Conservation (phyloP, 2,888 invertebrate species). For the Tachina lurida region DNA sequence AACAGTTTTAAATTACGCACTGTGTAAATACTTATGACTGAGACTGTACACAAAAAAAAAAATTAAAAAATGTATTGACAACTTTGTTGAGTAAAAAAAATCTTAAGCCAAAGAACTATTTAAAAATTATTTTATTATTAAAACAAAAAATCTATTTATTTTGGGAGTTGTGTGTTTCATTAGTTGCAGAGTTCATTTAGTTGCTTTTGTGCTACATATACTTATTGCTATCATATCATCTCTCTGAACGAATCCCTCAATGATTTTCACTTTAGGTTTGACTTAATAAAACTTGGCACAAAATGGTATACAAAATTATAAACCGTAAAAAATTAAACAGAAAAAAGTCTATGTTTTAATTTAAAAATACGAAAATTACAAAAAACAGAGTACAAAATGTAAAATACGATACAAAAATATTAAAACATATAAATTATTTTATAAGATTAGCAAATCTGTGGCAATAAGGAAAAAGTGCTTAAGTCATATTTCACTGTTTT, state of each 20-base stretch:
- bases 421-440: constrained; percentile 11
- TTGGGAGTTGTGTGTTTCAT: not conserved
- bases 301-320: constrained; percentile 60
- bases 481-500: too few relatives aligned
- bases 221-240: too few relatives aligned
- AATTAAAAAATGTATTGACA: not conserved
- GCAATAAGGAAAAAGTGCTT: too few relatives aligned
- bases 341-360: constrained; percentile 15
- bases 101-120: constrained; percentile 16
- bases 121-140: constrained; percentile 24
- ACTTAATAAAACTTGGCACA: constrained; percentile 63
- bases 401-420: constrained; percentile 44
- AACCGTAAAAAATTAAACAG: constrained; percentile 25
- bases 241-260: too few relatives aligned
- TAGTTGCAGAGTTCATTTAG: not conserved
- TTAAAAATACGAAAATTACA: constrained; percentile 40
- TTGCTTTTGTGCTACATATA: not conserved
- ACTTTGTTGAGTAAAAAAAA: constrained; percentile 22
- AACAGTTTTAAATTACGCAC: too few relatives aligned
- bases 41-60: not conserved
- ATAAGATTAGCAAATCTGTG: constrained; percentile 52
- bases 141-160: not conserved
- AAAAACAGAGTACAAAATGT: constrained; percentile 6
- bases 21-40: too few relatives aligned
- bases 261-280: not conserved